phyloP scores from a whole-genome alignment of 2,797 vertebrate genomes.

The Poeciliopsis gracilis region DNA sequence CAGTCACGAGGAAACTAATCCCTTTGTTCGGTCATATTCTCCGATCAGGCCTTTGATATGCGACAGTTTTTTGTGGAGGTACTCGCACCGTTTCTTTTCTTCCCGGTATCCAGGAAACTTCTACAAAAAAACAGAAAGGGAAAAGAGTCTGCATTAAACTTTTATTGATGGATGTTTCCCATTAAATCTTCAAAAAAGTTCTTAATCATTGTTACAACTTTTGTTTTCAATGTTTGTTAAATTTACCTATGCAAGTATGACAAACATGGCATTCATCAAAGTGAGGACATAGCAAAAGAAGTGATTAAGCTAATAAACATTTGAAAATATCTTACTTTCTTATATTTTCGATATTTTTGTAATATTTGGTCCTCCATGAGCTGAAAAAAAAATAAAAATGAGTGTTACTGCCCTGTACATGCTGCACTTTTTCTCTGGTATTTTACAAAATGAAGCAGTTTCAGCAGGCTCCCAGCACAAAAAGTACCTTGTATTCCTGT shows the following conservation, averaged over 20 bases:
- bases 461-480: slow-evolving; percentile 8
- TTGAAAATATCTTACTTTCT: slow-evolving; percentile 79
- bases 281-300: not conserved
- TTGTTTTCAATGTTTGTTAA: not conserved
- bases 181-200: not conserved
- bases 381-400: slow-evolving; percentile 68
- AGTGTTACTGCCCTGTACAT: slow-evolving; percentile 32
- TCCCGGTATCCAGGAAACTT: slow-evolving; percentile 86
- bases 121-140: slow-evolving; percentile 62
- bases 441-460: slow-evolving; percentile 17
- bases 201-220: not conserved
- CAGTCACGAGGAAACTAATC: slow-evolving; percentile 63
- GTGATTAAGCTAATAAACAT: not conserved
- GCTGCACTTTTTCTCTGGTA: slow-evolving; percentile 7
- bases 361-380: slow-evolving; percentile 87
- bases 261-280: not conserved
- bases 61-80: slow-evolving; percentile 88
- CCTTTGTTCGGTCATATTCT: slow-evolving; percentile 84
- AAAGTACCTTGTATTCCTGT: slow-evolving; percentile 84
- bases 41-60: slow-evolving; percentile 89
- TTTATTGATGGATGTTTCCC: not conserved
- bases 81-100: slow-evolving; percentile 88
- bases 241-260: not conserved
- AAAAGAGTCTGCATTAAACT: slow-evolving; percentile 14
- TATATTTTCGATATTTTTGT: slow-evolving; percentile 87